phyloP scores from a whole-genome alignment of 2,113 vertebrate species.

The Ptilonorhynchus violaceus region DNA sequence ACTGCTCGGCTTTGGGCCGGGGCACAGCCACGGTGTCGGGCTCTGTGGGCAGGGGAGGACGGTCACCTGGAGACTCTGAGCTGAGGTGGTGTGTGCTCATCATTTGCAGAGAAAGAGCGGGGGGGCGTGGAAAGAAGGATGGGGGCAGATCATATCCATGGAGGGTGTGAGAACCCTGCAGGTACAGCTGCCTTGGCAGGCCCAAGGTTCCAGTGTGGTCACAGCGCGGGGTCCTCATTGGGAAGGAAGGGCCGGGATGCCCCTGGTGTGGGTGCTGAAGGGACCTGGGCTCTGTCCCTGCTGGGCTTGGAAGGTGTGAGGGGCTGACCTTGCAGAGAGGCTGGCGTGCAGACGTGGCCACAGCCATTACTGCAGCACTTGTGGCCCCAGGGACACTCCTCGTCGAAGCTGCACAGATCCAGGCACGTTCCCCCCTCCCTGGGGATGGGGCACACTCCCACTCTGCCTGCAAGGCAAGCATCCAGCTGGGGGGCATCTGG shows the following conservation, averaged over 20 bases:
- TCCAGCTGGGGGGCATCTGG: background rate
- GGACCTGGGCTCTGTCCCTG: background rate
- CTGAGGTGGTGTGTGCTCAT: background rate
- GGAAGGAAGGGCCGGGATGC: background rate
- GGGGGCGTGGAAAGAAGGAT: background rate
- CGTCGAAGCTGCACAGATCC: background rate
- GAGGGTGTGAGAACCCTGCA: background rate
- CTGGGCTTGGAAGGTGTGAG: background rate
- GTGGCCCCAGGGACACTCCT: constrained; percentile 8
- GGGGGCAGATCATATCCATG: background rate
- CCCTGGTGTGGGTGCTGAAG: rapidly evolving
- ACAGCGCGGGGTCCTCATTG: rapidly evolving
- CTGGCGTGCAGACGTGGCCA: background rate
- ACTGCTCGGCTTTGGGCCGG: rapidly evolving
- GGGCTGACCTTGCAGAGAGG: constrained; percentile 14
- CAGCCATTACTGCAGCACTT: constrained; percentile 45
- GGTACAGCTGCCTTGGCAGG: background rate
- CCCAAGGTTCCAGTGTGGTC: rapidly evolving
- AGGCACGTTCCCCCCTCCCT: rapidly evolving
- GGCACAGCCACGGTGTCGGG: rapidly evolving
- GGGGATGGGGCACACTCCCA: background rate
- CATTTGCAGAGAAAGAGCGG: background rate
- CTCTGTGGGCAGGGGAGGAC: background rate
- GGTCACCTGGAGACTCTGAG: background rate
- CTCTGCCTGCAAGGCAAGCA: background rate